Conservation (phyloP, 2,888 invertebrate species). For the Apocheima hispidaria region DNA sequence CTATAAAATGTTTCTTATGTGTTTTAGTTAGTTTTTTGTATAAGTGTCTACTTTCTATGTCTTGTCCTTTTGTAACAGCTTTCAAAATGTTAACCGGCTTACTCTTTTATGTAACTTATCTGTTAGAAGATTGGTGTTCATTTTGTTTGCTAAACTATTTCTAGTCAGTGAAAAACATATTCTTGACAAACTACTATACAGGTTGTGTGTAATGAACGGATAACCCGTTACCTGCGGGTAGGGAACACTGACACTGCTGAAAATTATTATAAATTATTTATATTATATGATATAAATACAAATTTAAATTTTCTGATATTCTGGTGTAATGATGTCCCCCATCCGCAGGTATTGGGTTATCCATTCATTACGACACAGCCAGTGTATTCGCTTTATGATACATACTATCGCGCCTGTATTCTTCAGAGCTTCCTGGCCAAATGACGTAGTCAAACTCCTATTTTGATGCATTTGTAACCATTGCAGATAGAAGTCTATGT, state of each 20-base stretch:
- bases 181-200: slow-evolving; percentile 17
- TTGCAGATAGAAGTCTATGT: background rate
- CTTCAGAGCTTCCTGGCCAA: slow-evolving; percentile 10
- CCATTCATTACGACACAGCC: no score
- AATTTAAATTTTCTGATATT: no score
- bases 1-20: background rate
- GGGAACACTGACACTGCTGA: no score
- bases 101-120: background rate
- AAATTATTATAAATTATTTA: no score
- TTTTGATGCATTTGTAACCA: slow-evolving; percentile 14
- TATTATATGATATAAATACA: no score
- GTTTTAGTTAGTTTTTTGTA: slow-evolving; percentile 16
- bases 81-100: slow-evolving; percentile 14
- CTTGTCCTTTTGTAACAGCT: slow-evolving; percentile 15
- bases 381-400: background rate
- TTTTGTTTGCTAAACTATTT: slow-evolving; percentile 26
- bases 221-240: no score
- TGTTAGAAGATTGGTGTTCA: slow-evolving; percentile 19
- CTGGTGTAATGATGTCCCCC: no score
- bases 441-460: slow-evolving; percentile 5
- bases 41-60: slow-evolving; percentile 18
- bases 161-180: slow-evolving; percentile 32
- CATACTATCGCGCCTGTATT: background rate
- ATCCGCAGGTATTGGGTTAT: no score
- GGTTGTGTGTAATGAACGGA: no score